Conservation (phyloP, 2,113 vertebrate species). For the Indri indri region DNA sequence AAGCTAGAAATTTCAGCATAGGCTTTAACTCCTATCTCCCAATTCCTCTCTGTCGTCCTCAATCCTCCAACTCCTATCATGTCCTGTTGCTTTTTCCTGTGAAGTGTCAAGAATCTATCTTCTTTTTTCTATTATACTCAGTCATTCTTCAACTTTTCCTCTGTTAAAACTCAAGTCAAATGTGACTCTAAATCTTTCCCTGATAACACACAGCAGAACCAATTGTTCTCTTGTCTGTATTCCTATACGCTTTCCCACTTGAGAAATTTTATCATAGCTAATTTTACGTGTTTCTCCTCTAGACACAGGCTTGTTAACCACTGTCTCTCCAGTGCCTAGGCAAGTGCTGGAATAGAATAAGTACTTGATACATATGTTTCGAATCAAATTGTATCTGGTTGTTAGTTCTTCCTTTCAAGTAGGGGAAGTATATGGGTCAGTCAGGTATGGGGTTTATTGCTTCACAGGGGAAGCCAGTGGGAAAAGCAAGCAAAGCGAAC, state of each 20-base stretch:
- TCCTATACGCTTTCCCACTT: neutral
- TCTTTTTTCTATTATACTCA: neutral
- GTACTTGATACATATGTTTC: neutral
- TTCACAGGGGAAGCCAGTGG: neutral
- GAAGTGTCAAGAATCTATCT: neutral
- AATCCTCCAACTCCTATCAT: neutral
- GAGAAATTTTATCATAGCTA: neutral
- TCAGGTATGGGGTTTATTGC: neutral
- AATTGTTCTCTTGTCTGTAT: neutral
- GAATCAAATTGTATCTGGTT: neutral
- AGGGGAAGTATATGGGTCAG: neutral
- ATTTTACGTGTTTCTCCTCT: neutral
- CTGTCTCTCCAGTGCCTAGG: neutral
- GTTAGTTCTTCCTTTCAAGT: conserved; percentile 17
- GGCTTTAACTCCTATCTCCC: neutral
- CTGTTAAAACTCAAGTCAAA: neutral
- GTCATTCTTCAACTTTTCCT: neutral
- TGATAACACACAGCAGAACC: neutral
- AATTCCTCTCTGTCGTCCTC: neutral
- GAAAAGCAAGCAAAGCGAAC: neutral
- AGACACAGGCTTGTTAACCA: neutral
- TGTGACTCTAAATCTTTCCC: neutral
- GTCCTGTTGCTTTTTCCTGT: neutral
- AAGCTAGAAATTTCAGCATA: neutral
- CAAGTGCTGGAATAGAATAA: neutral